Evolutionary conservation across 1,140 invertebrate species (phyloP).

Genomic region (Drosophila ohnishii): DNA sequence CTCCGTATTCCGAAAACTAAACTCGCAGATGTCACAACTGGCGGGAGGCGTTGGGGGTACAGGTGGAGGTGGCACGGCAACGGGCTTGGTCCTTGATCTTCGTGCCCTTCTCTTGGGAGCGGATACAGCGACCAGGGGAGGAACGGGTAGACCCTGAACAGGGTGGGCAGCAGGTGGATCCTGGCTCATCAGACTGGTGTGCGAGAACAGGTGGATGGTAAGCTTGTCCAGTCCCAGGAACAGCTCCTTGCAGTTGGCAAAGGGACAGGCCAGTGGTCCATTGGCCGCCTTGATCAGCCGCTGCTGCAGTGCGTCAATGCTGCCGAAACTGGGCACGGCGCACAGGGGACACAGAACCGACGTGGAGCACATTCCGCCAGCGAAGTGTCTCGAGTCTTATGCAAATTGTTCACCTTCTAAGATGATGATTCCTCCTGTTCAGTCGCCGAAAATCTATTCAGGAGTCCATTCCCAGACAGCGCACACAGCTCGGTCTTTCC

Average conservation of each 20-base stretch:
- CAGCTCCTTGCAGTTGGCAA: constrained; percentile 87
- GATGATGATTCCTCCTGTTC: constrained; percentile 17
- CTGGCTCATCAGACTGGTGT: constrained; percentile 83
- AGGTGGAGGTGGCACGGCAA: constrained; percentile 15
- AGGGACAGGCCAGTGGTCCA: constrained; percentile 88
- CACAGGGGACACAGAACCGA: constrained; percentile 90
- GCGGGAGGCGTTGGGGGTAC: constrained; percentile 39
- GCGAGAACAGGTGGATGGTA: constrained; percentile 92
- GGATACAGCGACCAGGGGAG: not conserved
- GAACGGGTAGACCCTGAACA: not conserved
- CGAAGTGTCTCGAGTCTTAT: constrained; percentile 28
- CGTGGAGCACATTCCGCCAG: constrained; percentile 85
- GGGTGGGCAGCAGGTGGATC: not conserved
- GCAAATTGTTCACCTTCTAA: constrained; percentile 24
- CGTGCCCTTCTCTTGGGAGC: constrained; percentile 52
- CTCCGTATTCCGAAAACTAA: constrained; percentile 88
- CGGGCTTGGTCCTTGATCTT: constrained; percentile 42
- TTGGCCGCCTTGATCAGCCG: constrained; percentile 90
- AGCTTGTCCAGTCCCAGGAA: constrained; percentile 91
- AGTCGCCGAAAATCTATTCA: constrained; percentile 19
- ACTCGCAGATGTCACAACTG: constrained; percentile 88
- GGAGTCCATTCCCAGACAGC: constrained; percentile 51
- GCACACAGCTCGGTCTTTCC: constrained; percentile 32
- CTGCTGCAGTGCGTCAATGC: constrained; percentile 87
- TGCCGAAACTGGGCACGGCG: constrained; percentile 88